phyloP scores from a whole-genome alignment of 2,113 vertebrate genomes.

The Scophthalmus maximus region DNA sequence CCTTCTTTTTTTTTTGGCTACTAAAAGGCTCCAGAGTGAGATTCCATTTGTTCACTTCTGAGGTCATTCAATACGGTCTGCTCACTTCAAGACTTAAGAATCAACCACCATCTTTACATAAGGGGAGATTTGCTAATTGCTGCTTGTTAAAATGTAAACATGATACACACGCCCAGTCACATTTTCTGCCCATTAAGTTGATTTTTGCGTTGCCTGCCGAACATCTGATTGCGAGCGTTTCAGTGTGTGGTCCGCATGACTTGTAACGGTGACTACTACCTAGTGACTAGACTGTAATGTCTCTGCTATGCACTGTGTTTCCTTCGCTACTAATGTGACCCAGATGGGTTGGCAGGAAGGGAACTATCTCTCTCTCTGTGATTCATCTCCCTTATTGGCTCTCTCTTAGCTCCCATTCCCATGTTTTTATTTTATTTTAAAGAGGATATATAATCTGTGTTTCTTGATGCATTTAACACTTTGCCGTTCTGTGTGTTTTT shows the following conservation, averaged over 20 bases:
- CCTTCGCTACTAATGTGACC: constrained; percentile 71
- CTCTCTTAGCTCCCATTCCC: constrained; percentile 32
- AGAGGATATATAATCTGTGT: neutral
- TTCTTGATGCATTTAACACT: neutral
- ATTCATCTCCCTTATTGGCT: constrained; percentile 43
- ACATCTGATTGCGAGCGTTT: constrained; percentile 12
- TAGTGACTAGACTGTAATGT: constrained; percentile 71
- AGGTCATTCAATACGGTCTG: constrained; percentile 41
- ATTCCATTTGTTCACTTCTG: constrained; percentile 55
- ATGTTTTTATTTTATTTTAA: constrained; percentile 19
- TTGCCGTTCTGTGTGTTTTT: neutral
- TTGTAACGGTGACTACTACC: constrained; percentile 61
- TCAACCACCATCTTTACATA: neutral
- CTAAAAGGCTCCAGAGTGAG: constrained; percentile 16
- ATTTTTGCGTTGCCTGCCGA: neutral
- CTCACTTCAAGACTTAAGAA: constrained; percentile 17
- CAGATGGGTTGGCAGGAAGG: constrained; percentile 80
- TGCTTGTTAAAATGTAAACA: constrained; percentile 22
- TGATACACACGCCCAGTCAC: neutral
- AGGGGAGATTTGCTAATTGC: neutral
- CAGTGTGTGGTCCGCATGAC: constrained; percentile 54
- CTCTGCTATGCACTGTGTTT: constrained; percentile 75
- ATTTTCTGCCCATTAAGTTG: neutral
- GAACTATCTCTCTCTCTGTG: constrained; percentile 42
- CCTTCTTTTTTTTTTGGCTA: constrained; percentile 32